phyloP scores from a whole-genome alignment of 1,140 invertebrate species.

The Lycorma delicatula region DNA sequence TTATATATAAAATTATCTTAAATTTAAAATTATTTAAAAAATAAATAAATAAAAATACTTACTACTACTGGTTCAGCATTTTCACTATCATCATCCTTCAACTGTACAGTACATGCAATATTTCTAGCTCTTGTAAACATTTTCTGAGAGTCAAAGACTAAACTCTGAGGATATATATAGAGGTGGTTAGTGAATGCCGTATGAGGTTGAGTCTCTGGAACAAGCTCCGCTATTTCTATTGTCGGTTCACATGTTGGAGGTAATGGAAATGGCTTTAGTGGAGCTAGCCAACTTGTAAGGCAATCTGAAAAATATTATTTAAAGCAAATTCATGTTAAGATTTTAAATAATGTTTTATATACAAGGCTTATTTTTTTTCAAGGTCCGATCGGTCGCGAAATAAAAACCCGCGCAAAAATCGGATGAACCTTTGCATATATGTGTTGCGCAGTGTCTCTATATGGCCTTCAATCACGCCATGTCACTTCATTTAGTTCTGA shows the following conservation, averaged over 20 bases:
- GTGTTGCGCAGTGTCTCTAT: too few relatives aligned
- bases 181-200: constrained; percentile 77
- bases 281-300: constrained; percentile 66
- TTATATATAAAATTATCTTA: too few relatives aligned
- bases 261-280: constrained; percentile 72
- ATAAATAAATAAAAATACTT: too few relatives aligned
- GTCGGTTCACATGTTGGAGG: constrained; percentile 62
- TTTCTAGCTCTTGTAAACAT: constrained; percentile 79
- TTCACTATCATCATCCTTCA: constrained; percentile 68
- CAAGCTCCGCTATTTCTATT: constrained; percentile 74
- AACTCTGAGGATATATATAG: constrained; percentile 77
- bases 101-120: constrained; percentile 79
- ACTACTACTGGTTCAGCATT: constrained; percentile 60
- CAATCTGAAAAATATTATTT: constrained; percentile 50
- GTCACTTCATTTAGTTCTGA: too few relatives aligned
- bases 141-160: constrained; percentile 90
- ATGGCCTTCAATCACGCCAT: too few relatives aligned
- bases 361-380: neutral
- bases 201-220: constrained; percentile 65
- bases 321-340: neutral
- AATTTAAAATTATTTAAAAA: too few relatives aligned
- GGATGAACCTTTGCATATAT: too few relatives aligned
- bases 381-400: too few relatives aligned
- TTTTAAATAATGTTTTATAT: neutral
- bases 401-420: too few relatives aligned